Percentiles rank a stretch among this genome's conserved stretches.
These are phyloP conservation scores for Gambelia wislizenii DNA, from an alignment of 2,797 vertebrate genomes.

Conservation along the genomic window DNA sequence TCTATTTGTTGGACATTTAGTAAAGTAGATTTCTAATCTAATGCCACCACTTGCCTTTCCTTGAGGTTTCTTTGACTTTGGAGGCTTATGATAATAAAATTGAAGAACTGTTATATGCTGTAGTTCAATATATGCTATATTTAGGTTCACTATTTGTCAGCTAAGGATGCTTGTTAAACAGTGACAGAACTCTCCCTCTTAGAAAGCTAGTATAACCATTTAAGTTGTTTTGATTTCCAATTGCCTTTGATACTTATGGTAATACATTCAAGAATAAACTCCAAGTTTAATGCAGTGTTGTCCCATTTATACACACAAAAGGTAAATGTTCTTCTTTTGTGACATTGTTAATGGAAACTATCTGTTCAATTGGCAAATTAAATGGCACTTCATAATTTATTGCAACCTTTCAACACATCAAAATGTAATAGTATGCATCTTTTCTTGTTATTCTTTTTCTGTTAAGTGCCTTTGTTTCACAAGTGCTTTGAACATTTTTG, in stretches of 20 bases:
- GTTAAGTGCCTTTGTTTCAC: constrained; percentile 44
- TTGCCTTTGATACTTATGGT: constrained; percentile 43
- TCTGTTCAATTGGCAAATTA: constrained; percentile 1
- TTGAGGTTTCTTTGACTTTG: neutral
- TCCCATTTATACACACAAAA: constrained; percentile 43
- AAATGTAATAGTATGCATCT: neutral
- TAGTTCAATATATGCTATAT: neutral
- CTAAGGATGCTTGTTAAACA: neutral
- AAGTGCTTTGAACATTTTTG: constrained; percentile 52
- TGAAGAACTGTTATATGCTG: neutral
- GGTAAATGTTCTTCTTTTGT: neutral
- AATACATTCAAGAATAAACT: constrained; percentile 48
- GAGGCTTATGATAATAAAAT: neutral
- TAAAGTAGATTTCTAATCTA: constrained; percentile 36
- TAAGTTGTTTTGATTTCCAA: constrained; percentile 38
- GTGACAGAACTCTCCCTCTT: neutral
- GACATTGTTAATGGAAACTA: neutral
- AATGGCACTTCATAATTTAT: neutral
- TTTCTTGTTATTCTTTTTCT: neutral
- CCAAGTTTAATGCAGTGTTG: neutral
- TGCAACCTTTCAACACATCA: neutral
- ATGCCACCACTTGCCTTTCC: constrained; percentile 29
- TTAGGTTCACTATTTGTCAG: neutral
- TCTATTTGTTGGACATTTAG: constrained; percentile 4
- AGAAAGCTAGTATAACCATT: constrained; percentile 20